These are phyloP conservation scores for Myanophis thanlyinensis DNA, from an alignment of 2,113 vertebrate species.

Conservation along the genomic window DNA sequence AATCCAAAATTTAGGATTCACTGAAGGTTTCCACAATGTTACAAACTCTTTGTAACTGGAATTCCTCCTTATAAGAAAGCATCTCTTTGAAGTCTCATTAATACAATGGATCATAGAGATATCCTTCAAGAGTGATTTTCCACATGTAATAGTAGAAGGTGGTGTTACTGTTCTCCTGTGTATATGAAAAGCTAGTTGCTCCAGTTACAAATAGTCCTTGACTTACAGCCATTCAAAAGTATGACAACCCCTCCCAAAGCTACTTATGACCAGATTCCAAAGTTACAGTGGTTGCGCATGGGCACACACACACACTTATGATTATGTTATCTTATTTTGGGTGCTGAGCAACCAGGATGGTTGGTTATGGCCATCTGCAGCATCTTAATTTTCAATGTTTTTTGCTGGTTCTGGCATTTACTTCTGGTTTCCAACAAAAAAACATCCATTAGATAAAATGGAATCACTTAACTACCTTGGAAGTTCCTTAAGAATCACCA, in stretches of 20 bases:
- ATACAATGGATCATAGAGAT: background rate
- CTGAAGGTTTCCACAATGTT: background rate
- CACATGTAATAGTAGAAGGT: background rate
- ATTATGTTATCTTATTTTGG: background rate
- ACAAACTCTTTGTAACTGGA: background rate
- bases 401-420: background rate
- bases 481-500: background rate
- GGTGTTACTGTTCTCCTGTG: background rate
- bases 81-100: background rate
- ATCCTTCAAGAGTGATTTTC: background rate
- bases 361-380: background rate
- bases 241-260: background rate
- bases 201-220: background rate
- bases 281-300: background rate
- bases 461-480: background rate
- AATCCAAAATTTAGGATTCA: background rate
- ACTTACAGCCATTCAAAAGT: background rate
- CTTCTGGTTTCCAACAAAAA: background rate
- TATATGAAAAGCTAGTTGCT: background rate
- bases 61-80: background rate
- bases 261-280: background rate
- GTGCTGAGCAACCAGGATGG: background rate
- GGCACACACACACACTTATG: rapidly evolving
- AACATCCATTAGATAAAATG: background rate
- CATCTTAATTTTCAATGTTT: background rate